Evolutionary conservation across 2,888 invertebrate genomes (phyloP).

Genomic region (Drosophila ezoana): DNA sequence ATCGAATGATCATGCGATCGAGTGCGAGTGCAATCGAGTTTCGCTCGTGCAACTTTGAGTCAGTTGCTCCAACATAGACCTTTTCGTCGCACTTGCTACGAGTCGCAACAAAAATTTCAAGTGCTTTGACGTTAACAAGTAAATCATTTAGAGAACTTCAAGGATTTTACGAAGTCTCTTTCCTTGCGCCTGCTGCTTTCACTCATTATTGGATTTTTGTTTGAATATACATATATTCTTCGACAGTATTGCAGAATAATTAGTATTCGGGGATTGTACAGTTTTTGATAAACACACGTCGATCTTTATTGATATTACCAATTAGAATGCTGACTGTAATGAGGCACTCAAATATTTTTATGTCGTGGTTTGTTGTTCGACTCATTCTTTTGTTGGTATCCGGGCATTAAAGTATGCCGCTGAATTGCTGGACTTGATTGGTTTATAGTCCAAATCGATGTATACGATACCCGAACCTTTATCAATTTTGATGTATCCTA

Average conservation of each 20-base stretch:
- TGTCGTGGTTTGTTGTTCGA: conserved; percentile 29
- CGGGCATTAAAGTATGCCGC: not conserved
- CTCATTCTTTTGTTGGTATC: conserved; percentile 22
- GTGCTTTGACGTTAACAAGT: not conserved
- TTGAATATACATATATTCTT: not conserved
- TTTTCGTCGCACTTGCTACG: conserved; percentile 2
- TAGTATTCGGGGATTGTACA: not conserved
- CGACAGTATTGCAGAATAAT: not conserved
- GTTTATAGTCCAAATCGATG: no score
- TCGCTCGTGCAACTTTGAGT: conserved; percentile 30
- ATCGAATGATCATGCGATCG: conserved; percentile 38
- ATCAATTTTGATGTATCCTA: no score
- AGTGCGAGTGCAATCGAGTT: conserved; percentile 53
- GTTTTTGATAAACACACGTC: conserved; percentile 21
- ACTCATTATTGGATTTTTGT: not conserved
- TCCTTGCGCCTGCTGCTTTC: not conserved
- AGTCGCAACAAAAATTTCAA: not conserved
- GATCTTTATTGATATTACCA: conserved; percentile 34
- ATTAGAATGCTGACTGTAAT: conserved; percentile 48
- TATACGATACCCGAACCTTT: no score
- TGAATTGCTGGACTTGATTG: not conserved
- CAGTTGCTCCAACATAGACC: conserved; percentile 1
- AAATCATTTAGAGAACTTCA: no score
- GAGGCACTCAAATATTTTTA: conserved; percentile 44
- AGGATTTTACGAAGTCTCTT: no score